Base-by-base conservation (phyloP, 2,113 vertebrate species). In the Dolichotis patagonum region DNA sequence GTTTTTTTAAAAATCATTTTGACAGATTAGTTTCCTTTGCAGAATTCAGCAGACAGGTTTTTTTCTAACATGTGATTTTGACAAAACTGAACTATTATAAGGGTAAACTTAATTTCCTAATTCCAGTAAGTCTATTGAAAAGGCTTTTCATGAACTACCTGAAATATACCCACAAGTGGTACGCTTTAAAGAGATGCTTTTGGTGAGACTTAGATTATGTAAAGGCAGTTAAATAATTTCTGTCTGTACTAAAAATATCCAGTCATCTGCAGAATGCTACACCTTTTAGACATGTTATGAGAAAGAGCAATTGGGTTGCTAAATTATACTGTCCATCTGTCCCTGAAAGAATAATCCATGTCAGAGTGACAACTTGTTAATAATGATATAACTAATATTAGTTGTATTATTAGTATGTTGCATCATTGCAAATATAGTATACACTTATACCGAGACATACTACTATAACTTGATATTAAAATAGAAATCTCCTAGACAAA, bases 1-100 rank as follows among this genome's bases (percentile, higher is more conserved):
- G 89, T 98, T 67, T 88, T 97, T 95, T 46, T 97, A 95, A 96
- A 91, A 97, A 93, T 97, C 86, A 97, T 26, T 71, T 81, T 88
- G 87, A 84, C n/a, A 95, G 54, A 43, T 83, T 86, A 87, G 88
- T 58, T 65, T 65, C 14, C 91, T 94, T 97, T 71, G 20, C 24
- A n/a, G 7, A 88, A 83, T 7, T 90, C 19, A 65, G 26, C 13
- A 60, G 69, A 71, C 10, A 94, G 10, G 28, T 20, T 12, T 90
- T 35, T 20, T 77, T 41, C 32, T 11, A 30, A 65, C 1, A 32
- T 5, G 7, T 32, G 11, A 85, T 85, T 95, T 95, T 84, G 30
- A 83, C 62, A 94, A 96, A 82, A 65, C 13, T 92, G 46, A 13
- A 83, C 4, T 56, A 28, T 26, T 65, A 7, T 11, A 63, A 20